Base-by-base conservation (phyloP, 1,140 invertebrate genomes). In the Drosophila ogumai region DNA sequence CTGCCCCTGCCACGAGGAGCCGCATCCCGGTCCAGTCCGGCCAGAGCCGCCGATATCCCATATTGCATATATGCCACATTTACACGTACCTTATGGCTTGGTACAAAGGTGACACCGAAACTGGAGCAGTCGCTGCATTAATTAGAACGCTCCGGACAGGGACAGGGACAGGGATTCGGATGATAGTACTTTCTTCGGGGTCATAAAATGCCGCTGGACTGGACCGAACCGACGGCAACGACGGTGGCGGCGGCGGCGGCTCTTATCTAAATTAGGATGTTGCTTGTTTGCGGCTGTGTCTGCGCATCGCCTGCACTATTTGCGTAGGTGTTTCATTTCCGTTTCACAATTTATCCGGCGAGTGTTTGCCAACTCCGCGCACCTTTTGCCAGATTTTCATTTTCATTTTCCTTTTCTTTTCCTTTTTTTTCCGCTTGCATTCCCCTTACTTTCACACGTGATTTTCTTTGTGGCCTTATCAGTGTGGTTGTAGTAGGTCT, bases 291-390 rank as follows among this genome's bases (percentile, higher is more conserved):
- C 80, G 81, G 76, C 85, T 75, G 82, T 86, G 86, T 90, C 82
- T 90, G 72, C 84, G 68, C 80, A 81, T 73, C 82, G 84, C 60
- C 61, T 82, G 65, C 75, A 82, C 68, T 91, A 90, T 91, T 91
- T 91, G 88, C 84, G 84, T 91, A 91, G 88, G 88, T 91, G 88
- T 91, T 91, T 91, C 88, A 91, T 91, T 91, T 91, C 88, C 88
- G 85, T 82, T 91, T 79, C 82, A 90, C 86, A 90, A 90, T 90
- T 81, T 90, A 85, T 85, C 85, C 81, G 74, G 46, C 77, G 79
- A 86, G 49, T 86, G 82, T 80, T 85, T 85, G 82, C 74, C 58
- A 61, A 82, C 73, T 67, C 75, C 36, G 68, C 69, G 67, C 77
- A 87, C 84, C 84, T 82, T 85, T 81, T 57, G 59, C 58, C 58